These are phyloP conservation scores for Micromussa lordhowensis DNA, from an alignment of 92 coral and sea anemone genomes.

Conservation along the genomic window DNA sequence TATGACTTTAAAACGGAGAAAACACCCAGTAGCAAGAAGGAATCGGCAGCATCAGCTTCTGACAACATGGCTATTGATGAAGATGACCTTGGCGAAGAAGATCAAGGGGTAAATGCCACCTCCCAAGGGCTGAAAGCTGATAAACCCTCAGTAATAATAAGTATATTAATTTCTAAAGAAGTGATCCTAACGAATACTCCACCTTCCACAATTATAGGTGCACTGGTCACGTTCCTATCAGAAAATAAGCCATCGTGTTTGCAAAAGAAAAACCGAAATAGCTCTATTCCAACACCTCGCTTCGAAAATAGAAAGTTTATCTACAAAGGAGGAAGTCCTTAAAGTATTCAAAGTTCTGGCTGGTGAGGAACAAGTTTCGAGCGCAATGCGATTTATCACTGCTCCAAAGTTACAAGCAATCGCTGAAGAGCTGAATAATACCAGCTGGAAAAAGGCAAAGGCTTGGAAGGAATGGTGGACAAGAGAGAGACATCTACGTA, in stretches of 20 bases:
- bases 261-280: constrained; percentile 1
- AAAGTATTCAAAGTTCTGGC: constrained; percentile 1
- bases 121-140: no score
- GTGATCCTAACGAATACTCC: background rate
- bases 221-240: constrained; percentile 42
- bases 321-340: constrained; percentile 6
- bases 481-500: background rate
- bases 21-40: background rate
- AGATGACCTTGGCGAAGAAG: background rate
- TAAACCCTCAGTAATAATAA: no score
- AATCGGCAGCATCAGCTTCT: background rate
- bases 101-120: background rate
- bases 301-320: background rate
- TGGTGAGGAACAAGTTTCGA: constrained; percentile 6
- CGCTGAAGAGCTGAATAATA: background rate
- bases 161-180: background rate
- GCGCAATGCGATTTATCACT: background rate
- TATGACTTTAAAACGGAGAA: background rate
- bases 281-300: constrained; percentile 12
- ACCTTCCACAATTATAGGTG: background rate
- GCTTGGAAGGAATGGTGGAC: background rate
- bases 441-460: constrained; percentile 11
- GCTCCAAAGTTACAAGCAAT: background rate
- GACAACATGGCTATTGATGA: background rate
- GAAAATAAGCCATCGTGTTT: constrained; percentile 16